Evolutionary conservation across 23 tunicate genomes (phyloP), one percentile per base, ranked within the genome.

Genomic region (Trididemnum clinides): DNA sequence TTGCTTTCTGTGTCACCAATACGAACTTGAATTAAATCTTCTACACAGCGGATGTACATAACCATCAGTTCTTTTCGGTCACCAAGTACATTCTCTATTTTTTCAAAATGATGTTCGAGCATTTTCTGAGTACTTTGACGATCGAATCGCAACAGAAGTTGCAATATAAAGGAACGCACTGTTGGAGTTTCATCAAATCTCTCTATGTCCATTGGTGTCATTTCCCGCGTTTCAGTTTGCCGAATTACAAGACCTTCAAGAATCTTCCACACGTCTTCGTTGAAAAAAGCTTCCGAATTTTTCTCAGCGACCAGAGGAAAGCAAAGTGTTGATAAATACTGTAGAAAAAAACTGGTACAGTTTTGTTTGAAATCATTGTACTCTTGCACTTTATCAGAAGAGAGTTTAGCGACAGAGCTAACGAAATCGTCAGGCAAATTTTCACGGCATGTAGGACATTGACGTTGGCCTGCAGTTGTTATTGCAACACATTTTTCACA

Each of bases 311-410:
- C 12, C 27, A 70, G 82, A 50, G 87, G 78, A 78, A 90, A 78
- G 59, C 95, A 90, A 28, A 90, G 51, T 1, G 62, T 81, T 0
- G 86, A 81, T 33, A 88, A 64, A 81, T 88, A 88, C 54, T 81
- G 72, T 10, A 88, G 44, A 71, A 88, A 88, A 32, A 88, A 88
- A 34, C 91, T 88, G 27, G 91, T 71, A 74, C 91, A 80, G 50
- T 81, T 88, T 35, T 1, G 25, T 54, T 82, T 80, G 23, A 90
- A 66, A 2, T 22, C 63, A 12, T 77, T 50, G 71, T 51, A 66
- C 15, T 39, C 76, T 21, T 29, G 26, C 28, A 5, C 28, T 31
- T 85, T 83, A n/a, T 90, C 71, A 38, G 50, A n/a, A 18, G 78
- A 32, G 26, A 90, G 49, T 27, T 49, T 21, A n/a, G 84, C 34